Evolutionary conservation across 2,888 invertebrate genomes (phyloP).

Genomic region (Agriopis aurantiaria): DNA sequence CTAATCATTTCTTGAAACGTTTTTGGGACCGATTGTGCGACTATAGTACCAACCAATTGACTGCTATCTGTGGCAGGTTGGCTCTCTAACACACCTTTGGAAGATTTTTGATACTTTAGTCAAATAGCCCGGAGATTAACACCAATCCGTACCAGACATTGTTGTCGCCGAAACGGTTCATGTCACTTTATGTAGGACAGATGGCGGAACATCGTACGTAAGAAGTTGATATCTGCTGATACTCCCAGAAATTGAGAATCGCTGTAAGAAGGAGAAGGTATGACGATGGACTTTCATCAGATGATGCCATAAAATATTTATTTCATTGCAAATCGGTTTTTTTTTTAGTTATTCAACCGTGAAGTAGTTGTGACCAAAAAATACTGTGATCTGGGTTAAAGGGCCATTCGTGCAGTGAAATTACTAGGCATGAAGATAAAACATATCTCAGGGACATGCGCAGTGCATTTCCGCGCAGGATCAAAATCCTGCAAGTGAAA

Average conservation of each 20-base stretch:
- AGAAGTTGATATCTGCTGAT: not conserved
- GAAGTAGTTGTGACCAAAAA: too few relatives aligned
- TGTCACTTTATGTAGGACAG: too few relatives aligned
- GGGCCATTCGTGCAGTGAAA: too few relatives aligned
- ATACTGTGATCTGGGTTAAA: too few relatives aligned
- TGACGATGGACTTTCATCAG: not conserved
- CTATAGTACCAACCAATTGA: not conserved
- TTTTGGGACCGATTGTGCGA: constrained; percentile 8
- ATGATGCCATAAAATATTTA: not conserved
- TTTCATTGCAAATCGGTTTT: not conserved
- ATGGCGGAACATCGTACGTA: not conserved
- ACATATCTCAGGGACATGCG: too few relatives aligned
- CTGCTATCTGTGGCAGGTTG: not conserved
- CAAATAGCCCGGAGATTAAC: not conserved
- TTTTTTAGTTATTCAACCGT: too few relatives aligned
- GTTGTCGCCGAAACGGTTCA: not conserved
- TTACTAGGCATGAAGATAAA: too few relatives aligned
- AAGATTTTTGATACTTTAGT: not conserved
- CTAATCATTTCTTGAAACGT: constrained; percentile 55
- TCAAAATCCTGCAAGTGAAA: too few relatives aligned
- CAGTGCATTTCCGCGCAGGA: too few relatives aligned
- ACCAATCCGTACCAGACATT: too few relatives aligned
- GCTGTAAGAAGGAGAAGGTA: not conserved
- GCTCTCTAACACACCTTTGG: not conserved
- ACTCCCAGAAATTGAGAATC: too few relatives aligned